Conservation (phyloP, 2,888 invertebrate genomes). For the Agrotis clavis region DNA sequence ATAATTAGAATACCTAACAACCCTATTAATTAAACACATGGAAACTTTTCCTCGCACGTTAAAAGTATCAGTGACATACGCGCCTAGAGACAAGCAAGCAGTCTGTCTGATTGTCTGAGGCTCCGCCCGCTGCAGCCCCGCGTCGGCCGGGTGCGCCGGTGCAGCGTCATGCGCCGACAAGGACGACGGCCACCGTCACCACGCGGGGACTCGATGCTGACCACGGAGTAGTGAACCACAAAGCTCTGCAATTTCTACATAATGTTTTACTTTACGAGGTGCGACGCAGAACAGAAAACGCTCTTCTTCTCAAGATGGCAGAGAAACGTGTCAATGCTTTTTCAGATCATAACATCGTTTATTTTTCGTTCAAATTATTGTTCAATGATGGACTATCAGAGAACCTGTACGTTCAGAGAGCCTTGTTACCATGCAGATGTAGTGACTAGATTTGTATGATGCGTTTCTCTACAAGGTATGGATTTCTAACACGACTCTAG, state of each 20-base stretch:
- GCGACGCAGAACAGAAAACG: too few species aligned
- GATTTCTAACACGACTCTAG: too few species aligned
- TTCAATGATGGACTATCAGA: too few species aligned
- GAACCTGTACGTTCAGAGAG: too few species aligned
- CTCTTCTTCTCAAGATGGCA: too few species aligned
- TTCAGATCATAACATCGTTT: too few species aligned
- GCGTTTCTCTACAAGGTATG: too few species aligned
- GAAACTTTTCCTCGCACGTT: slow-evolving; percentile 47
- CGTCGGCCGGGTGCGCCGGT: slow-evolving; percentile 51
- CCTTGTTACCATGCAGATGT: too few species aligned
- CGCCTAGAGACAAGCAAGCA: slow-evolving; percentile 42
- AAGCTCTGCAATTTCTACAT: slow-evolving; percentile 13
- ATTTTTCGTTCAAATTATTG: too few species aligned
- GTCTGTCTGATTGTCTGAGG: slow-evolving; percentile 45
- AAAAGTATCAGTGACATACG: slow-evolving; percentile 35
- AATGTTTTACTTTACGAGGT: too few species aligned
- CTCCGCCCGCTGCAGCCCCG: slow-evolving; percentile 6
- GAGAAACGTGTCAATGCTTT: too few species aligned
- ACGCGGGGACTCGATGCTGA: slow-evolving; percentile 32
- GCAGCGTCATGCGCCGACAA: slow-evolving; percentile 56
- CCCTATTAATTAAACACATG: slow-evolving; percentile 36
- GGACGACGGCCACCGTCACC: slow-evolving; percentile 59
- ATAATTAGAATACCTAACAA: slow-evolving; percentile 6
- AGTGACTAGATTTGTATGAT: too few species aligned
- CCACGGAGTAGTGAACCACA: slow-evolving; percentile 19